These are phyloP conservation scores for Drosophila sordidula DNA, from an alignment of 2,888 invertebrate genomes.

Conservation along the genomic window DNA sequence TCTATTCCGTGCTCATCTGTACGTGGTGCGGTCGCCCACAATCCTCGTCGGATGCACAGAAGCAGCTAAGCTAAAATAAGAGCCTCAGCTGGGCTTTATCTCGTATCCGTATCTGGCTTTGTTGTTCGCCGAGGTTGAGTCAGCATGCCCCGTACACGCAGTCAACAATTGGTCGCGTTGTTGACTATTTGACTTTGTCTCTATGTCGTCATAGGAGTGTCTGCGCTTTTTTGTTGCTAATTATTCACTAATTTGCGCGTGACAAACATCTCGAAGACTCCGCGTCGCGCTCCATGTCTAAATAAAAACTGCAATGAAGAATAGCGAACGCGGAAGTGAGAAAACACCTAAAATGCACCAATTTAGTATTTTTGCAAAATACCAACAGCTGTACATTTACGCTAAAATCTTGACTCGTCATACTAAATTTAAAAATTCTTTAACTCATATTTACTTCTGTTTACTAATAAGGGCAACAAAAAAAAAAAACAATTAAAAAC, in stretches of 20 bases:
- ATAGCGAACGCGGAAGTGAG: slow-evolving; percentile 61
- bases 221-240: slow-evolving; percentile 29
- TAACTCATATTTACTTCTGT: no score
- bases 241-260: slow-evolving; percentile 46
- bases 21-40: slow-evolving; percentile 13
- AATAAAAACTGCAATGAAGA: slow-evolving; percentile 65
- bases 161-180: slow-evolving; percentile 55
- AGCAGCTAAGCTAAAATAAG: neutral
- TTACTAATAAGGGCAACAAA: no score
- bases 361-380: slow-evolving; percentile 11
- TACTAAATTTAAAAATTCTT: neutral
- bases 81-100: slow-evolving; percentile 35
- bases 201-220: slow-evolving; percentile 54
- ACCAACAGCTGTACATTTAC: neutral
- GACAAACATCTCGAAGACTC: slow-evolving; percentile 53
- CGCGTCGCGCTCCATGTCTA: slow-evolving; percentile 69
- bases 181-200: slow-evolving; percentile 48
- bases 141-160: slow-evolving; percentile 48
- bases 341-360: slow-evolving; percentile 38
- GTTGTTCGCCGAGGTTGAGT: slow-evolving; percentile 45
- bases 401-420: neutral
- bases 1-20: slow-evolving; percentile 58
- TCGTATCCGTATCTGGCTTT: slow-evolving; percentile 44
- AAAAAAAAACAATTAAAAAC: neutral
- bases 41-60: neutral